These are phyloP conservation scores for Mesoclemmys tuberculata DNA, from an alignment of 2,113 vertebrate species.

Conservation along the genomic window DNA sequence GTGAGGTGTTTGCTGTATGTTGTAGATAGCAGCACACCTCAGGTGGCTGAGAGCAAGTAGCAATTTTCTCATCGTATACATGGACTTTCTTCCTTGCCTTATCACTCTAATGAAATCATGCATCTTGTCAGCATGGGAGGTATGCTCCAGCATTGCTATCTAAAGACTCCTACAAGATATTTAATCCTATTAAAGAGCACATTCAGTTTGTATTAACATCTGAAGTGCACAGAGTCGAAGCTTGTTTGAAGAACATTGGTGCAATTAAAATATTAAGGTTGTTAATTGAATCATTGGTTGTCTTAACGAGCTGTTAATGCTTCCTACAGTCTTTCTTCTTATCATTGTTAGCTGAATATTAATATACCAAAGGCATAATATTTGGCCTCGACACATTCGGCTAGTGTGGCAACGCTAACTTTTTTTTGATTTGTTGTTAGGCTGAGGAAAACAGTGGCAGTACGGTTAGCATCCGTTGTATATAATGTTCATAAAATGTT, in stretches of 20 bases:
- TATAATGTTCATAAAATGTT: neutral
- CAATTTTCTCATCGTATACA: neutral
- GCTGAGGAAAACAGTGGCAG: neutral
- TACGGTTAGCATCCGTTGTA: neutral
- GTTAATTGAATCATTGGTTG: neutral
- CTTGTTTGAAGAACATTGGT: neutral
- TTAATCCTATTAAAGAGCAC: neutral
- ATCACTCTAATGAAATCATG: neutral
- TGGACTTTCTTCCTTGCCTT: slow-evolving; percentile 7
- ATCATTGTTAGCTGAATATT: slow-evolving; percentile 1
- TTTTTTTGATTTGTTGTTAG: neutral
- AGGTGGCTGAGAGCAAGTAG: neutral
- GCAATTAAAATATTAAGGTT: slow-evolving; percentile 2
- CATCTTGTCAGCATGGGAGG: neutral
- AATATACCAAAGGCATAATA: neutral
- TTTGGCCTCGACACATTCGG: neutral
- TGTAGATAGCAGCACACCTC: neutral
- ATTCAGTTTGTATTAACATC: neutral
- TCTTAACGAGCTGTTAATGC: neutral
- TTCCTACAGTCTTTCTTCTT: neutral
- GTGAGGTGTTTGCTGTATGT: neutral
- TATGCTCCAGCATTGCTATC: neutral
- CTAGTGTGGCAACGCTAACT: neutral
- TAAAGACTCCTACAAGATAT: neutral
- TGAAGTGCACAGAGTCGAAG: neutral